Base-by-base conservation (phyloP, 2,797 vertebrate species). In the Hypotaenidia okinawae region DNA sequence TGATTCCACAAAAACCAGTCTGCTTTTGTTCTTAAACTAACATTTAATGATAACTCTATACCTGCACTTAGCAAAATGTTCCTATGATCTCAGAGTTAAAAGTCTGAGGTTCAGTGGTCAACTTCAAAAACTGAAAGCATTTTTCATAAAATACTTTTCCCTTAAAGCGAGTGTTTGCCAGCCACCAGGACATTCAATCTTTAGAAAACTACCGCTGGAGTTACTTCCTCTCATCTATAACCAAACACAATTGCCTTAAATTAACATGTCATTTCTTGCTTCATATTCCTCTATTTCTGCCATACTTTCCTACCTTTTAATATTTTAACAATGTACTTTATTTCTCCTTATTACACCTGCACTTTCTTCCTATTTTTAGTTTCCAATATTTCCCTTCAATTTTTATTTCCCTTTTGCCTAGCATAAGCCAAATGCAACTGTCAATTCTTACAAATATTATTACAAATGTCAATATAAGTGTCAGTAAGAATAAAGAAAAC, bases 151-250 rank as follows among this genome's bases (percentile, higher is more conserved):
- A 67, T 14, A 68, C 18, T 73, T 77, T 33, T 23, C 47, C 23
- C 13, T 33, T 37, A 45, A 84, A 58, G 27, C 17, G 63, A 72
- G 8, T 37, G n/a, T 77, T 49, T 77, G 19, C 16, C 55, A 84
- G 59, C 39, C 17, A 67, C n/a, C 0, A 0, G 12, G 35, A 67
- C 12, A 63, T 11, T 70, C 16, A 37, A 35, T 49, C 27, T 72
- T 61, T 35, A 57, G 21, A 90, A 90, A 90, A 27, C 18, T 37
- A 68, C 17, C 13, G 17, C 0, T 55, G 39, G 32, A 85, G 32
- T 25, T 41, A 54, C 22, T 74, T 80, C 33, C 15, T 74, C 13
- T 35, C n/a, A 69, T 17, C 24, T 54, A 30, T 13, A 72, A 76
- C 3, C 9, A 63, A 85, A 82, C 0, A 1, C 4, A 35, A 30